These are phyloP conservation scores for Xanthostigma xanthostigma DNA, from an alignment of 2,888 invertebrate genomes.

Conservation along the genomic window DNA sequence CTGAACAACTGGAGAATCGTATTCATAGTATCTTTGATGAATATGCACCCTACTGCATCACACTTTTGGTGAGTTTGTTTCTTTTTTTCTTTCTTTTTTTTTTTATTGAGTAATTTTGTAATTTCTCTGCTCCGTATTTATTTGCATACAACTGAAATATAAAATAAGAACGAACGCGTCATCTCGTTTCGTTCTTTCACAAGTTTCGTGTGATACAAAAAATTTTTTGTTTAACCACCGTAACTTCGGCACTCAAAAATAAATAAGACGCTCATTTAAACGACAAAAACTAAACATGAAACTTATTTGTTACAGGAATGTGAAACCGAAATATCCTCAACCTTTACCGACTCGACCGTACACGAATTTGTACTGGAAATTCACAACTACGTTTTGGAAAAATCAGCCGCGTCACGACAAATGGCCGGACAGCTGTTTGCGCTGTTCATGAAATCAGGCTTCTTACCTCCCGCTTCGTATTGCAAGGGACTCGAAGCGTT, in stretches of 20 bases:
- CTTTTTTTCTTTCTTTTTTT: no score
- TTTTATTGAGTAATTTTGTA: no score
- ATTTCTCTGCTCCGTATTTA: no score
- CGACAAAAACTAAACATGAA: no score
- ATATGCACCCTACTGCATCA: conserved; percentile 10
- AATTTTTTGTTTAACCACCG: no score
- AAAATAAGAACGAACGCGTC: no score
- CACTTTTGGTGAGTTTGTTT: no score
- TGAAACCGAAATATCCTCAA: conserved; percentile 20
- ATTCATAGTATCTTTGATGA: conserved; percentile 25
- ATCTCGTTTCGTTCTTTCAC: no score
- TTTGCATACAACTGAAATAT: no score
- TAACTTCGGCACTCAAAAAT: no score
- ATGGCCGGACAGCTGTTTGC: conserved; percentile 35
- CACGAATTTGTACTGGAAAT: conserved; percentile 21
- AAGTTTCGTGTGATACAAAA: no score
- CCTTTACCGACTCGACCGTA: conserved; percentile 18
- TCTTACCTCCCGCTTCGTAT: conserved; percentile 31
- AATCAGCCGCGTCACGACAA: conserved; percentile 27
- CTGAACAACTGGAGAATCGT: conserved; percentile 20
- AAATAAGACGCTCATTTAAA: no score
- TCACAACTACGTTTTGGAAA: conserved; percentile 29
- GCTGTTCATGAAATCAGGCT: conserved; percentile 31
- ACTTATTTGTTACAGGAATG: conserved; percentile 19
- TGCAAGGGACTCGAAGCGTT: conserved; percentile 43